Percentiles rank a stretch among this genome's conserved stretches.
Evolutionary conservation across 2,888 invertebrate genomes (phyloP).

Genomic region (Macropis europaea): DNA sequence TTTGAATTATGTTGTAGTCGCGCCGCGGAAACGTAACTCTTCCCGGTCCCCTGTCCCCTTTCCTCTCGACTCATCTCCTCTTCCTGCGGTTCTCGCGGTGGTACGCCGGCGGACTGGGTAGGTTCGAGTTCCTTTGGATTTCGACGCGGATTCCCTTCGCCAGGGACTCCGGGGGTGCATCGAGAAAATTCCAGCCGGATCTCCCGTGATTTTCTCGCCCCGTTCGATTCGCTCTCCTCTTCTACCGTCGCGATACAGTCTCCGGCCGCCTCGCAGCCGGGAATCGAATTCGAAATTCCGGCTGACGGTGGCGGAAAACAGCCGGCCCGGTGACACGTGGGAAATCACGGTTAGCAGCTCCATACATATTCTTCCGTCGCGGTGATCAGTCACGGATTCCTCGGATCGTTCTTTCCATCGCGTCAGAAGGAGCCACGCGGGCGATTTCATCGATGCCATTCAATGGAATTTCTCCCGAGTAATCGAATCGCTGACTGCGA

Average conservation of each 20-base stretch:
- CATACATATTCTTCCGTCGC: slow-evolving; percentile 42
- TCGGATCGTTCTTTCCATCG: slow-evolving; percentile 21
- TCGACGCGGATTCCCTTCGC: slow-evolving; percentile 54
- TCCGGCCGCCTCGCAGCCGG: not conserved
- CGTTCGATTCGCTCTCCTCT: not conserved
- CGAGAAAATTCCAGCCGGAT: slow-evolving; percentile 28
- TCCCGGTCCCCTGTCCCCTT: slow-evolving; percentile 23
- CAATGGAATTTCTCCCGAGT: slow-evolving; percentile 48
- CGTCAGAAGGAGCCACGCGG: slow-evolving; percentile 34
- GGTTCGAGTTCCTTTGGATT: slow-evolving; percentile 54
- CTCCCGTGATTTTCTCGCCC: slow-evolving; percentile 7
- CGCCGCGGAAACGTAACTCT: slow-evolving; percentile 63
- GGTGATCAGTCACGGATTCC: slow-evolving; percentile 54
- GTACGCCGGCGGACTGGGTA: slow-evolving; percentile 72
- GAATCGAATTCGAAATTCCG: slow-evolving; percentile 55
- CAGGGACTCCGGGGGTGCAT: not conserved
- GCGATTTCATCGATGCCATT: slow-evolving; percentile 31
- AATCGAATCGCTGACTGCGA: slow-evolving; percentile 51
- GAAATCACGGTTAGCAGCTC: slow-evolving; percentile 62
- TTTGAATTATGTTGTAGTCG: slow-evolving; percentile 76
- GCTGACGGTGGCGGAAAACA: slow-evolving; percentile 30
- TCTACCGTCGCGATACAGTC: slow-evolving; percentile 36
- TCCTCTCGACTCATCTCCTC: slow-evolving; percentile 22
- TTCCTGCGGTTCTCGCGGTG: slow-evolving; percentile 42
- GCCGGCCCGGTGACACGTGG: slow-evolving; percentile 56